These are phyloP conservation scores for Euphonia xanthogaster DNA, from an alignment of 2,797 vertebrate species.

Conservation along the genomic window DNA sequence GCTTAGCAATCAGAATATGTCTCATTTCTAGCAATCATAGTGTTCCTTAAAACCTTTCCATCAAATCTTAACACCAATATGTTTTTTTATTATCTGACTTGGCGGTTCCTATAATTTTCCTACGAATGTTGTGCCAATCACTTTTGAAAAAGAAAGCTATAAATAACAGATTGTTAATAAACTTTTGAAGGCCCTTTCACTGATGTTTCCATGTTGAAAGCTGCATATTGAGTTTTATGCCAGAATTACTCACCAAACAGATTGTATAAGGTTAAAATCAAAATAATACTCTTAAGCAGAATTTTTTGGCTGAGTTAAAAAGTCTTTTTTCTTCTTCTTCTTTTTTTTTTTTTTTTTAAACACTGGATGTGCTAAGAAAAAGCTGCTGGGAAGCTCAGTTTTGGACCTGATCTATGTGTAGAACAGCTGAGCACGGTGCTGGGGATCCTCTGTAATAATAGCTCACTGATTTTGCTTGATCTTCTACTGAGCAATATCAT, in stretches of 20 bases:
- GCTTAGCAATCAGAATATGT: neutral
- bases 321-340: neutral
- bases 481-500: neutral
- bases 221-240: constrained; percentile 4
- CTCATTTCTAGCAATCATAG: neutral
- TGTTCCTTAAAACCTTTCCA: constrained; percentile 4
- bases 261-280: constrained; percentile 45
- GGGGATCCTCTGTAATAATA: neutral
- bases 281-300: constrained; percentile 1
- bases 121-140: constrained; percentile 34
- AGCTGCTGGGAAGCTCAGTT: neutral
- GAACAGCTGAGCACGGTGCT: neutral
- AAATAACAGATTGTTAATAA: constrained; percentile 64
- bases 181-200: constrained; percentile 35
- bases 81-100: neutral
- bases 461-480: neutral
- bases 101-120: constrained; percentile 24
- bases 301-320: neutral
- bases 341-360: neutral
- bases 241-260: constrained; percentile 50
- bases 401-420: neutral
- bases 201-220: constrained; percentile 51
- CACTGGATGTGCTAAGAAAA: neutral
- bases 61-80: neutral
- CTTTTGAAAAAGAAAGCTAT: constrained; percentile 2